Conservation (phyloP, 1,140 invertebrate species). For the Bradysia coprophila region DNA sequence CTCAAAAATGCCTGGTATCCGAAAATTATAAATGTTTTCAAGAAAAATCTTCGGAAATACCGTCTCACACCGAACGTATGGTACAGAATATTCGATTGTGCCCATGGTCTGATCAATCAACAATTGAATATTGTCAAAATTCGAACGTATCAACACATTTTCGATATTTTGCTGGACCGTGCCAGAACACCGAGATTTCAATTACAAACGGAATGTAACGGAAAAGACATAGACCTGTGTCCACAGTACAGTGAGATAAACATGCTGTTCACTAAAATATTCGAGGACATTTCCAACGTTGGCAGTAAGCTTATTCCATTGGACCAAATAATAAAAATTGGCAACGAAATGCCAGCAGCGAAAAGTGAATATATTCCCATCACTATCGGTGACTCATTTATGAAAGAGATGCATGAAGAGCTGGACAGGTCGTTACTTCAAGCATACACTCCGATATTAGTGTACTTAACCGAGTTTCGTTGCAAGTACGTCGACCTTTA, state of each 20-base stretch:
- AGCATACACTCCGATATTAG: constrained; percentile 19
- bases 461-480: constrained; percentile 18
- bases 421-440: constrained; percentile 16
- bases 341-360: constrained; percentile 22
- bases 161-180: constrained; percentile 23
- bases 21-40: constrained; percentile 19
- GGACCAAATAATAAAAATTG: too few relatives aligned
- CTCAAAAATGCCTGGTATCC: constrained; percentile 24
- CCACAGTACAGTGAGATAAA: constrained; percentile 23
- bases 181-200: constrained; percentile 28
- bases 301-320: too few relatives aligned
- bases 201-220: constrained; percentile 23
- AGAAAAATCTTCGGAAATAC: constrained; percentile 16
- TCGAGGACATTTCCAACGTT: constrained; percentile 24
- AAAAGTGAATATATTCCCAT: too few relatives aligned
- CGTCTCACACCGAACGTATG: constrained; percentile 11
- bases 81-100: constrained; percentile 15
- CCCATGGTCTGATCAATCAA: constrained; percentile 27
- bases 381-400: constrained; percentile 13
- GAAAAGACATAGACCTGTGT: constrained; percentile 16
- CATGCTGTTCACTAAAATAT: constrained; percentile 17
- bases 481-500: constrained; percentile 22
- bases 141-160: constrained; percentile 29
- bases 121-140: constrained; percentile 29
- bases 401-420: constrained; percentile 13